phyloP scores from a whole-genome alignment of 2,113 vertebrate species.

The Reinhardtius hippoglossoides region DNA sequence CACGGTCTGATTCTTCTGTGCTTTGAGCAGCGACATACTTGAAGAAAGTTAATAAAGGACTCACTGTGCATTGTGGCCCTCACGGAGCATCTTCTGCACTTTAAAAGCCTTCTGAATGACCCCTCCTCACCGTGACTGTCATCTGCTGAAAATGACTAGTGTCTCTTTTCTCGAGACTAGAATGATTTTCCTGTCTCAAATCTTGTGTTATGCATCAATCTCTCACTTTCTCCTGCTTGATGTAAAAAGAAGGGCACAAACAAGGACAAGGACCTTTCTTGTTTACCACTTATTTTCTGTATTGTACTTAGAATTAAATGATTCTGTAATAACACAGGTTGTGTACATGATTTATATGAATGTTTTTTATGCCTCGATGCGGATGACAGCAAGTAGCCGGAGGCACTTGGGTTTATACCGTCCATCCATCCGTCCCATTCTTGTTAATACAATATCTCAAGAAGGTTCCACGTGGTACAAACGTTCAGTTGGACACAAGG shows the following conservation, averaged over 20 bases:
- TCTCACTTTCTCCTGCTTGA: slow-evolving; percentile 54
- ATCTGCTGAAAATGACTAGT: slow-evolving; percentile 58
- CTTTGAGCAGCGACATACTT: slow-evolving; percentile 43
- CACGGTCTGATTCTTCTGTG: slow-evolving; percentile 37
- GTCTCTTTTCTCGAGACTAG: slow-evolving; percentile 57
- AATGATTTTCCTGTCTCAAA: slow-evolving; percentile 57
- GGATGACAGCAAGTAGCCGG: no score
- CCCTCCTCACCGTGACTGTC: slow-evolving; percentile 35
- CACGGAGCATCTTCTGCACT: slow-evolving; percentile 61
- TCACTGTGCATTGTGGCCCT: slow-evolving; percentile 46
- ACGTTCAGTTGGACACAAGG: no score
- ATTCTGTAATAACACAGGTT: slow-evolving; percentile 64
- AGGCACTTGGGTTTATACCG: no score
- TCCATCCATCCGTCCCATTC: no score
- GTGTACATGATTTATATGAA: slow-evolving; percentile 19
- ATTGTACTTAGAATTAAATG: slow-evolving; percentile 80
- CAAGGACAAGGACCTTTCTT: slow-evolving; percentile 56
- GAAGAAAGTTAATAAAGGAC: slow-evolving; percentile 44
- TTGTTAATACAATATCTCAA: no score
- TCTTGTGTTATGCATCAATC: slow-evolving; percentile 43
- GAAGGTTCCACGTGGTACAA: no score
- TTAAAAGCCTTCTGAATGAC: slow-evolving; percentile 58
- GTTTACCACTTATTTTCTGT: slow-evolving; percentile 75
- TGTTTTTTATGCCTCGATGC: slow-evolving; percentile 1
- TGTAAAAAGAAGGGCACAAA: slow-evolving; percentile 48